phyloP scores from a whole-genome alignment of 1,140 invertebrate genomes.

The Brachionus rotundiformis region DNA sequence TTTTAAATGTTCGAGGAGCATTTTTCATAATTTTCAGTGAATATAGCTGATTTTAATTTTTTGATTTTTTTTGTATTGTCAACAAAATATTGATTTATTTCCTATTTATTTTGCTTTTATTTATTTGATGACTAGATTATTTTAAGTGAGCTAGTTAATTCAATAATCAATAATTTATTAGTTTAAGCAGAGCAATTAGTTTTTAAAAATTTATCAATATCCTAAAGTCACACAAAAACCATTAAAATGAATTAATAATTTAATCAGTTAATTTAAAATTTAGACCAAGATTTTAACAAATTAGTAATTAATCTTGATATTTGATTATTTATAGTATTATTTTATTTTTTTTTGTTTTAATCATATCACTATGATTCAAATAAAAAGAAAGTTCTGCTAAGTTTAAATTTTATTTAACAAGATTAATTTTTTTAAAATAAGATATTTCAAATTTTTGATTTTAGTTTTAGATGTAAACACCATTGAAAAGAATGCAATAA shows the following conservation, averaged over 20 bases:
- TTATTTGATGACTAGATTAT: conserved; percentile 15
- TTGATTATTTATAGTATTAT: not conserved
- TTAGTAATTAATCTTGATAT: not conserved
- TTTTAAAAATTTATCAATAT: not conserved
- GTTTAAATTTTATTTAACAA: not conserved
- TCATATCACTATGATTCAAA: not conserved
- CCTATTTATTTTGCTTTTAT: not conserved
- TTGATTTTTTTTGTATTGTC: not conserved
- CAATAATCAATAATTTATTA: conserved; percentile 22
- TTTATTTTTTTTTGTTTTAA: not conserved
- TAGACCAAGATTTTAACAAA: not conserved
- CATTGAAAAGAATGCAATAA: not conserved
- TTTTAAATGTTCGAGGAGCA: not conserved
- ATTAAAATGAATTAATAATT: too few species aligned
- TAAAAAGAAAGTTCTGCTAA: not conserved
- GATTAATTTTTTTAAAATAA: not conserved
- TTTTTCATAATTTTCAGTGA: not conserved
- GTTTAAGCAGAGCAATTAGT: not conserved
- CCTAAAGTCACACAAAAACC: not conserved
- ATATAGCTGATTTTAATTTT: too few species aligned
- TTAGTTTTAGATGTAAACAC: conserved; percentile 1
- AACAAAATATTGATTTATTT: conserved; percentile 4
- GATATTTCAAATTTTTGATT: not conserved
- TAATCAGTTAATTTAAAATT: too few species aligned
- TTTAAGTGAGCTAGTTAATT: not conserved